Evolutionary conservation across 2,797 vertebrate genomes (phyloP).

Genomic region (Erpetoichthys calabaricus): DNA sequence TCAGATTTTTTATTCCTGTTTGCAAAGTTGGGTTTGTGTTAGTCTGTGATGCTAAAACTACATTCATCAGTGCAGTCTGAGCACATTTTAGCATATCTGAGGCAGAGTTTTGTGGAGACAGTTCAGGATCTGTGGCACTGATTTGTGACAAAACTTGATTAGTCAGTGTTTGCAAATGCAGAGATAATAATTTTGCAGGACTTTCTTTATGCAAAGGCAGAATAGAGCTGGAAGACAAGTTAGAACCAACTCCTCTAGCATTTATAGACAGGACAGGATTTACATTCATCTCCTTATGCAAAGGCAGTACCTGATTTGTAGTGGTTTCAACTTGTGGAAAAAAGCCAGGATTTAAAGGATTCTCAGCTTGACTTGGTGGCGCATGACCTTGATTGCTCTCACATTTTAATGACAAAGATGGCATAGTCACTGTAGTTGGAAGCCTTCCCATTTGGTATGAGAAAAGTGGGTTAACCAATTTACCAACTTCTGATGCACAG

Average conservation of each 20-base stretch:
- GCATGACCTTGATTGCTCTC: constrained; percentile 52
- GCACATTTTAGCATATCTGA: neutral
- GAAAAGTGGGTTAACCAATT: constrained; percentile 50
- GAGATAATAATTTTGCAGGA: constrained; percentile 32
- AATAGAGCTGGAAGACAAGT: constrained; percentile 29
- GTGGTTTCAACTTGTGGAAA: constrained; percentile 68
- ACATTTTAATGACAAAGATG: constrained; percentile 44
- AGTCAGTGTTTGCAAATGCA: constrained; percentile 21
- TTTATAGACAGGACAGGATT: constrained; percentile 54
- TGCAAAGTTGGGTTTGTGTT: neutral
- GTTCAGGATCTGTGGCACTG: constrained; percentile 23
- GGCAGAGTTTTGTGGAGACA: neutral
- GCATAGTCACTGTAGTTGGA: constrained; percentile 41
- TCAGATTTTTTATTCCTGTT: too few relatives aligned
- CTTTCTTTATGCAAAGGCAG: constrained; percentile 28
- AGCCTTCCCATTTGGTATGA: constrained; percentile 38
- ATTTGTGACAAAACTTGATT: constrained; percentile 41
- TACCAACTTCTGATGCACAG: constrained; percentile 49
- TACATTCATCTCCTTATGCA: constrained; percentile 50
- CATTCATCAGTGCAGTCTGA: too few relatives aligned
- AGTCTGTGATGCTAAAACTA: too few relatives aligned
- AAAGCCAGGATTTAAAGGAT: constrained; percentile 73
- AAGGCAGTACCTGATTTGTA: constrained; percentile 52
- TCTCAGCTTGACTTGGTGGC: constrained; percentile 66
- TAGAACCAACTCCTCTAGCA: constrained; percentile 14